Conservation (phyloP, 2,113 vertebrate species). For the Podarcis raffonei region DNA sequence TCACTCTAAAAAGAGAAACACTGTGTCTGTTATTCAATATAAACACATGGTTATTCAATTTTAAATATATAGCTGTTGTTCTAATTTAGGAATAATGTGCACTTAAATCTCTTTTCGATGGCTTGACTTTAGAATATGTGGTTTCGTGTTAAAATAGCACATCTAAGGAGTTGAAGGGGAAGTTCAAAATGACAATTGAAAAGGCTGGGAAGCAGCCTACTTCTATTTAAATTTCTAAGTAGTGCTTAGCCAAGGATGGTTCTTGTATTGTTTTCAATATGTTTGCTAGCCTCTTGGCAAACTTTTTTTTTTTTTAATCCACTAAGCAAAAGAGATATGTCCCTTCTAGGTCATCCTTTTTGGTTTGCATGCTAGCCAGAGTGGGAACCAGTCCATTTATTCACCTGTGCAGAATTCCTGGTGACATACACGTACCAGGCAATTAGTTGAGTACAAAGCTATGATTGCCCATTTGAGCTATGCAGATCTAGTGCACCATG, state of each 20-base stretch:
- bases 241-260: slow-evolving; percentile 23
- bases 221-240: slow-evolving; percentile 45
- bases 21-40: not conserved
- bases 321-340: too few species aligned
- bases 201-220: slow-evolving; percentile 17
- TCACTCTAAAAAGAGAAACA: not conserved
- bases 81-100: slow-evolving; percentile 17
- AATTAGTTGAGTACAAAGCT: too few species aligned
- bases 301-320: too few species aligned
- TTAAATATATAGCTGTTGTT: not conserved
- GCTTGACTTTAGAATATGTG: slow-evolving; percentile 48
- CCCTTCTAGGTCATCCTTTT: too few species aligned
- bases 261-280: slow-evolving; percentile 37
- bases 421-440: too few species aligned
- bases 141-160: slow-evolving; percentile 15
- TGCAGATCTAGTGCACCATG: not conserved
- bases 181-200: not conserved
- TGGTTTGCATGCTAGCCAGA: too few species aligned
- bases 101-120: slow-evolving; percentile 49
- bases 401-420: too few species aligned
- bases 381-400: too few species aligned
- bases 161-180: slow-evolving; percentile 43
- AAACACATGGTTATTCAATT: slow-evolving; percentile 29
- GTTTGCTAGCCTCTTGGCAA: too few species aligned
- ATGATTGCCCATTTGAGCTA: slow-evolving; percentile 16